Evolutionary conservation across 2,113 vertebrate genomes (phyloP), one percentile per base, ranked within the genome.

Genomic region (Alosa alosa): DNA sequence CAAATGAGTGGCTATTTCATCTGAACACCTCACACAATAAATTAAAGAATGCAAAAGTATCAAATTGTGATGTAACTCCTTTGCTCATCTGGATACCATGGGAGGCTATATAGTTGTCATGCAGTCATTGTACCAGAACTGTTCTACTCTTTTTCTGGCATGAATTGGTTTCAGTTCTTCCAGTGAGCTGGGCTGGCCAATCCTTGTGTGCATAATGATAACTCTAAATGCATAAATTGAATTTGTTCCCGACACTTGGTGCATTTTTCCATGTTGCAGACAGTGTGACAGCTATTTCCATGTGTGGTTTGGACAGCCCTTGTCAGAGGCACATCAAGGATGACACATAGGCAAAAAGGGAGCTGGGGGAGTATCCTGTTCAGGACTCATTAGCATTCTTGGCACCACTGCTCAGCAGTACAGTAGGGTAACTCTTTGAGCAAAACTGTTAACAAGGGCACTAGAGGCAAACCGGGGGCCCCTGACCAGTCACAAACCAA

Each of bases 151-250:
- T 88, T 81, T 88, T 83, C n/a, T 36, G 22, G 85, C 84, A 82
- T 49, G 81, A 82, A 88, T 90, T 82, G 39, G 46, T 87, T 86
- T 88, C 85, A 57, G 78, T 84, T 90, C 86, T 88, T 50, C 89
- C 15, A 83, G 86, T 6, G 81, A 85, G 86, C 88, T 90, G 83
- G 86, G 31, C 86, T 75, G 11, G 64, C 82, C 17, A 46, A 84
- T 89, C 83, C 75, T 84, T 86, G 86, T 90, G 87, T 91, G 90
- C 88, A 91, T 93, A 91, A 91, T 89, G 84, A 92, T 89, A 86
- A 87, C 88, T 87, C 84, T 84, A 84, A 88, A 87, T 8, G 88
- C 89, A 91, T 82, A 84, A 89, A 90, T 90, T 89, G 68, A 92
- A 91, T 89, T 90, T 90, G 88, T 91, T 90, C 89, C 86, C 81